Conservation (phyloP, 1,140 invertebrate genomes). For the Daktulosphaira vitifoliae region DNA sequence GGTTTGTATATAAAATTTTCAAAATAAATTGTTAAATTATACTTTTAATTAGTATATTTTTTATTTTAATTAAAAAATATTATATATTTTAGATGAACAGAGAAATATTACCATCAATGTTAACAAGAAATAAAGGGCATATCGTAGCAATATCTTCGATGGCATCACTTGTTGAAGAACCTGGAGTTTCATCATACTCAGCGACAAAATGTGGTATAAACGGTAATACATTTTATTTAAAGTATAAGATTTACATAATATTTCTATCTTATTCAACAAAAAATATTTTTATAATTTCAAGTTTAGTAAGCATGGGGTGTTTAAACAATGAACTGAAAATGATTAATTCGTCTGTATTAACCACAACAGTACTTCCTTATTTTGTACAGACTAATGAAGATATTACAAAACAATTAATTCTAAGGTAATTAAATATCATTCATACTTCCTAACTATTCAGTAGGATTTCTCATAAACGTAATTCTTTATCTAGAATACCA, state of each 20-base stretch:
- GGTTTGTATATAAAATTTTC: too few species aligned
- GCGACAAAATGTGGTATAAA: not conserved
- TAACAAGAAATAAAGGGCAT: slow-evolving; percentile 64
- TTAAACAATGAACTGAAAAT: not conserved
- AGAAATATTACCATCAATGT: slow-evolving; percentile 69
- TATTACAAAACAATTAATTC: not conserved
- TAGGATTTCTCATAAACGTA: too few species aligned
- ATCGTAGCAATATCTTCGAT: slow-evolving; percentile 72
- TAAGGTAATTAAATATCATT: not conserved
- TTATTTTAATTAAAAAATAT: too few species aligned
- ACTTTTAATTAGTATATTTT: too few species aligned
- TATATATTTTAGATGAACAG: slow-evolving; percentile 67
- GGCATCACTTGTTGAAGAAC: slow-evolving; percentile 43
- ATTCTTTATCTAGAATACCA: not conserved
- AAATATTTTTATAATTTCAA: not conserved
- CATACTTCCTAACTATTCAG: too few species aligned
- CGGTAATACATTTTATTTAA: not conserved
- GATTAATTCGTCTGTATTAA: not conserved
- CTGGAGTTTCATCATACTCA: not conserved
- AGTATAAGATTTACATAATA: not conserved
- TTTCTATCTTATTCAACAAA: not conserved
- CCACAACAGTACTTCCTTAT: slow-evolving; percentile 1
- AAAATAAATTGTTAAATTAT: too few species aligned
- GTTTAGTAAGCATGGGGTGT: not conserved
- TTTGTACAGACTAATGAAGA: not conserved